Evolutionary conservation across 2,888 invertebrate species (phyloP).

Genomic region (Teleogryllus oceanicus): DNA sequence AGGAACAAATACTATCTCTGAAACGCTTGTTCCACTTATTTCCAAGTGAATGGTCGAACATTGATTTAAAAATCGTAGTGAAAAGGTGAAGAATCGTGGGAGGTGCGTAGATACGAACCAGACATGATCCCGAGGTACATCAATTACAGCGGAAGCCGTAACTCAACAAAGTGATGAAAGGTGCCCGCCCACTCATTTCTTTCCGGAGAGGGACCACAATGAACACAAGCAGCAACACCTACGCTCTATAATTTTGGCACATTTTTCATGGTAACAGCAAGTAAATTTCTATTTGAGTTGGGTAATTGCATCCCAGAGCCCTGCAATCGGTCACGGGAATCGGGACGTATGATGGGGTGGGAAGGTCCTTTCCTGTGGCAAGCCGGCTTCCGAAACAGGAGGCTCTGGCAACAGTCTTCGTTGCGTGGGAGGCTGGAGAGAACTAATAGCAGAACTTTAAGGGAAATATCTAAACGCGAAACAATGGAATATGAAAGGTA

Average conservation of each 20-base stretch:
- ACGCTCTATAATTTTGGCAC: conserved; percentile 9
- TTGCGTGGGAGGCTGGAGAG: no score
- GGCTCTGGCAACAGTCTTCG: no score
- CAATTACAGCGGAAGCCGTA: background rate
- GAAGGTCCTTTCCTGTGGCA: no score
- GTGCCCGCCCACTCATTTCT: background rate
- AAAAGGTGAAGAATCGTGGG: background rate
- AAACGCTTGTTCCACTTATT: background rate
- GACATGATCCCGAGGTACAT: background rate
- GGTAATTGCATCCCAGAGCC: background rate
- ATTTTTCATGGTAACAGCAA: conserved; percentile 1
- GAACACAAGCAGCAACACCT: conserved; percentile 18
- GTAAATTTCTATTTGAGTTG: background rate
- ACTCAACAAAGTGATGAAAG: background rate
- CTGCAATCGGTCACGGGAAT: no score
- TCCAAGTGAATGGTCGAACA: background rate
- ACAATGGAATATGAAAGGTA: no score
- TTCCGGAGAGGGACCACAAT: background rate
- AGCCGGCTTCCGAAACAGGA: no score
- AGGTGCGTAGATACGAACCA: background rate
- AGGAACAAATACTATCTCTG: background rate
- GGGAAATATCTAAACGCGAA: no score
- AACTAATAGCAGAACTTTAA: no score
- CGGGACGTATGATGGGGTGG: no score
- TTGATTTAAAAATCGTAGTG: background rate